Conservation (phyloP, 2,113 vertebrate species). For the Protobothrops mucrosquamatus region DNA sequence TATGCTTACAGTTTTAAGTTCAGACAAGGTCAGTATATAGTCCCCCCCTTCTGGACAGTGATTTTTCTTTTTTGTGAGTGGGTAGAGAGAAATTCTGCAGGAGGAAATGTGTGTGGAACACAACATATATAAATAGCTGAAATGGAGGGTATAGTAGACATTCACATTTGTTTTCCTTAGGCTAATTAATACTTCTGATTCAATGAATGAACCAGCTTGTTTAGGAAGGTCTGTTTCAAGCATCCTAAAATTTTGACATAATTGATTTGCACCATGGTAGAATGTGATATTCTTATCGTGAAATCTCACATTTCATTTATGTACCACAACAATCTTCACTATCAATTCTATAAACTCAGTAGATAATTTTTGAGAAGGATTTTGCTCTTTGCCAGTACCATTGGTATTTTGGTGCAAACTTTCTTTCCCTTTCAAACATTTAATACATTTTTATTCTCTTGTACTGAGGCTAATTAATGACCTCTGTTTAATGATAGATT, state of each 20-base stretch:
- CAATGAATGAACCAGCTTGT: background rate
- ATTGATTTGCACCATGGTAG: constrained; percentile 43
- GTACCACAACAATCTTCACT: background rate
- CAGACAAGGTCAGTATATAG: background rate
- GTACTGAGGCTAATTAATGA: background rate
- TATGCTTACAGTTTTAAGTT: background rate
- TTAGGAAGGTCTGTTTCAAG: constrained; percentile 31
- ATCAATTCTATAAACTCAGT: background rate
- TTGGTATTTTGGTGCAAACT: background rate
- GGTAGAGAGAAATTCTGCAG: constrained; percentile 6
- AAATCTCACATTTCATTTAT: background rate
- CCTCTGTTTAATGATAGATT: background rate
- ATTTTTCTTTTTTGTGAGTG: background rate
- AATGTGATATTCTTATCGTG: background rate
- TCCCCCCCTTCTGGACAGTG: background rate
- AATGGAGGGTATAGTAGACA: background rate
- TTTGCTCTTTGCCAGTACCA: background rate
- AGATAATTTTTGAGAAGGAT: background rate
- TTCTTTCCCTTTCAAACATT: background rate
- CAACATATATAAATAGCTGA: constrained; percentile 12
- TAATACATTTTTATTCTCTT: background rate
- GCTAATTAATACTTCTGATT: background rate
- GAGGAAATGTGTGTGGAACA: background rate
- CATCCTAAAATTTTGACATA: constrained; percentile 36
- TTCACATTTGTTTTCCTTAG: background rate